Conservation (phyloP, 2,113 vertebrate genomes). For the Dicerorhinus sumatrensis region DNA sequence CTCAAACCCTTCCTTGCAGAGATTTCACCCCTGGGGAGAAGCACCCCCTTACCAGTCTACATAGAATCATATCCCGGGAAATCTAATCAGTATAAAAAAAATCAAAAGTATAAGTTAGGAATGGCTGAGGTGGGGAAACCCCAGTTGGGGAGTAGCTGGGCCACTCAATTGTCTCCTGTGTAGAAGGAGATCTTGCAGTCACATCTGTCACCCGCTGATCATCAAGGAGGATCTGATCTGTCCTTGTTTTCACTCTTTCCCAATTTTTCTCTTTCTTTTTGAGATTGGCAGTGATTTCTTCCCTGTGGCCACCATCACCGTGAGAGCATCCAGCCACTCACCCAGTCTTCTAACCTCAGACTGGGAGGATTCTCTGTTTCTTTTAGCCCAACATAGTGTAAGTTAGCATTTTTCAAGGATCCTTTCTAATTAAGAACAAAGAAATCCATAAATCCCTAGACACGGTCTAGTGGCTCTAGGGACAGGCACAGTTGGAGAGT, state of each 20-base stretch:
- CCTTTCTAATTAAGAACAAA: neutral
- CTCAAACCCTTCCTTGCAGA: neutral
- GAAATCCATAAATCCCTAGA: neutral
- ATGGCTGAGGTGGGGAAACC: neutral
- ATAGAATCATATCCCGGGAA: neutral
- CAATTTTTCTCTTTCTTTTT: neutral
- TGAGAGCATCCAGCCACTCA: neutral
- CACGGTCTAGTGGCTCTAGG: neutral
- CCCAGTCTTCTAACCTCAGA: neutral
- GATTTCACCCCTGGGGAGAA: neutral
- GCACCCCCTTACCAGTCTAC: neutral
- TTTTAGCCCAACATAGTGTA: neutral
- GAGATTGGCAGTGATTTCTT: neutral
- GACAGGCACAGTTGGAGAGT: neutral
- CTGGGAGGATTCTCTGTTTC: too few species aligned
- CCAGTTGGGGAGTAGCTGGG: neutral
- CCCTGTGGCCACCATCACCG: neutral
- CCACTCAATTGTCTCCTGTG: neutral
- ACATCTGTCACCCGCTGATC: neutral
- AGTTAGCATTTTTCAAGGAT: neutral
- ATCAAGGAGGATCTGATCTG: neutral
- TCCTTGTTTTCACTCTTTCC: neutral
- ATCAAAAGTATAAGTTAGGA: neutral
- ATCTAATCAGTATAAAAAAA: neutral
- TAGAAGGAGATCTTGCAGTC: neutral